These are phyloP conservation scores for Urocitellus parryii DNA, from an alignment of 2,113 vertebrate species.

Conservation along the genomic window DNA sequence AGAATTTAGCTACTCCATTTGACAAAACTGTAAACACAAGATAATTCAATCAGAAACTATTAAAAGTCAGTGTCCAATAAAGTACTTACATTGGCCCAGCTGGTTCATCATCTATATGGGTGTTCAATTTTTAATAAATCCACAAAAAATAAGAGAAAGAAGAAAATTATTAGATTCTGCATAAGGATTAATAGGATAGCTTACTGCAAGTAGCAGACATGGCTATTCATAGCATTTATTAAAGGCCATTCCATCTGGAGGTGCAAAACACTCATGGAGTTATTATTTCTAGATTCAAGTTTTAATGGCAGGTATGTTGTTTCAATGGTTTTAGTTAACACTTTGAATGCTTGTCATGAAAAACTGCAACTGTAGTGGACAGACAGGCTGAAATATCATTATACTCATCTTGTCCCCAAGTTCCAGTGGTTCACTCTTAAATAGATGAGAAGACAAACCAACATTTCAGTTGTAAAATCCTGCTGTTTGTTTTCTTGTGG, in stretches of 20 bases:
- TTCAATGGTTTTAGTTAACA: slow-evolving; percentile 91
- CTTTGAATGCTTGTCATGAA: slow-evolving; percentile 91
- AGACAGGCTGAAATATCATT: slow-evolving; percentile 87
- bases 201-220: slow-evolving; percentile 77
- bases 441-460: slow-evolving; percentile 91
- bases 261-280: slow-evolving; percentile 89
- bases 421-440: slow-evolving; percentile 93
- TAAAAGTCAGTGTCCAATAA: neutral
- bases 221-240: slow-evolving; percentile 84
- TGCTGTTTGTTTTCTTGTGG: slow-evolving; percentile 90
- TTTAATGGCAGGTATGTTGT: slow-evolving; percentile 90
- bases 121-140: slow-evolving; percentile 64
- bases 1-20: neutral
- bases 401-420: slow-evolving; percentile 91
- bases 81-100: slow-evolving; percentile 96
- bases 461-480: slow-evolving; percentile 94
- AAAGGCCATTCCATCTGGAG: slow-evolving; percentile 88
- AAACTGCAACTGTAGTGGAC: slow-evolving; percentile 93
- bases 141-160: slow-evolving; percentile 80
- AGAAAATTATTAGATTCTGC: slow-evolving; percentile 77
- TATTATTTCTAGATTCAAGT: slow-evolving; percentile 83
- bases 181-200: rapidly evolving
- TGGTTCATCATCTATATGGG: slow-evolving; percentile 96
- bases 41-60: neutral
- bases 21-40: slow-evolving; percentile 19